Base-by-base conservation (phyloP, 1,140 invertebrate species). In the Heliconius hermathena region DNA sequence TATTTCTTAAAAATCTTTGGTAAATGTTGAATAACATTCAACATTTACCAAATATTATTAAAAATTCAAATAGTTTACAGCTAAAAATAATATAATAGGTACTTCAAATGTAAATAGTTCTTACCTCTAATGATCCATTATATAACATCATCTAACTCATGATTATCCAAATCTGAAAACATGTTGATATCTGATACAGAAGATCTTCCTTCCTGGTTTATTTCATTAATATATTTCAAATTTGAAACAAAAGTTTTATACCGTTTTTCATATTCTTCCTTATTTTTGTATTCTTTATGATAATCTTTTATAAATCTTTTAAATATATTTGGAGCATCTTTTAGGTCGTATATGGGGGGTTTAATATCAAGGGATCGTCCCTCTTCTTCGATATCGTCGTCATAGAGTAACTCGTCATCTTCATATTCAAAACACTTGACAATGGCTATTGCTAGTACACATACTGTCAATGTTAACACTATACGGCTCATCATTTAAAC, bases 141-240 rank as follows among this genome's bases (percentile, higher is more conserved):
- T 16, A 66, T 29, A 66, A 18, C 26, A 26, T 66, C 60, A 29
- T 29, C 26, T 66, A 86, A 46, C 82, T 90, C 90, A 11, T 83
- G 79, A 2, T 82, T 79, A 20, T 79, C 73, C 20, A 86, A 85
- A 81, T 92, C 91, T 9, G 91, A 71, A 79, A 91, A 91, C 74
- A 86, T 52, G 74, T 91, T 91, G 29, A 93, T 90, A 38, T 87
- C 88, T 33, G 80, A 75, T 3, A 83, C 74, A 3, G 84, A 83
- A 66, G 81, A 82, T 66, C 74, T 76, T 8, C 77, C 82, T 71
- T 85, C 79, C 49, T 81, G 79, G 74, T 92, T 93, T 9, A 88
- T 33, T 20, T 81, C 75, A 81, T 90, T 92, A 4, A 93, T 91
- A 46, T 87, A 87, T 73, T 88, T 84, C 76, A 93, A 87, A 80